Percentiles rank a stretch among this genome's conserved stretches.
Evolutionary conservation across 37 sponge, comb jelly and placozoan species (phyloP).

Genomic region (Hormiphora californensis): DNA sequence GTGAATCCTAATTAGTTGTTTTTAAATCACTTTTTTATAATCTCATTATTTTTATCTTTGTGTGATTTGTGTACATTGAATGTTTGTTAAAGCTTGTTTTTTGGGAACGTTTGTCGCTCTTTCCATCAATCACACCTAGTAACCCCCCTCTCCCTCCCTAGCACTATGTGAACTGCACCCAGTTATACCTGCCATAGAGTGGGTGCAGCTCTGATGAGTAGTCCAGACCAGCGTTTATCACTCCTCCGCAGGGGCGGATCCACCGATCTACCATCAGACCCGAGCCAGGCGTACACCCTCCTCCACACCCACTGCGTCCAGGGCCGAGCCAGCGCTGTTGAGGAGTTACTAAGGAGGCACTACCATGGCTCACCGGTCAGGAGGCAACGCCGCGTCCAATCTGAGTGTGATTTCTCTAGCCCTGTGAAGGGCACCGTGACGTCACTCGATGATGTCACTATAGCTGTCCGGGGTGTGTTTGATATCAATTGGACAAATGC

Average conservation of each 20-base stretch:
- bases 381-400: neutral
- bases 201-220: too few species aligned
- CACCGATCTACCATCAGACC: slow-evolving; percentile 28
- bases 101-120: too few species aligned
- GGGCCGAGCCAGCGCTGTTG: neutral
- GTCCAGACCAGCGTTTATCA: neutral
- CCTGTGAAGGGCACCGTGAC: neutral
- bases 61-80: too few species aligned
- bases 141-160: too few species aligned
- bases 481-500: neutral
- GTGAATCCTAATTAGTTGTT: too few species aligned
- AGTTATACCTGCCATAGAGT: too few species aligned
- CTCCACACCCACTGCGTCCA: neutral
- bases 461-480: neutral
- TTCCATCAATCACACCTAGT: too few species aligned
- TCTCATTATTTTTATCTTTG: too few species aligned
- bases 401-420: too few species aligned
- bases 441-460: neutral
- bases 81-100: too few species aligned
- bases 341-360: neutral
- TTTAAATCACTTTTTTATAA: too few species aligned
- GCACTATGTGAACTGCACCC: too few species aligned
- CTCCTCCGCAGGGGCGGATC: slow-evolving; percentile 20
- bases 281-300: slow-evolving; percentile 6
- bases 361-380: neutral